phyloP scores from a whole-genome alignment of 2,113 vertebrate genomes.

The Calidris pygmaea region DNA sequence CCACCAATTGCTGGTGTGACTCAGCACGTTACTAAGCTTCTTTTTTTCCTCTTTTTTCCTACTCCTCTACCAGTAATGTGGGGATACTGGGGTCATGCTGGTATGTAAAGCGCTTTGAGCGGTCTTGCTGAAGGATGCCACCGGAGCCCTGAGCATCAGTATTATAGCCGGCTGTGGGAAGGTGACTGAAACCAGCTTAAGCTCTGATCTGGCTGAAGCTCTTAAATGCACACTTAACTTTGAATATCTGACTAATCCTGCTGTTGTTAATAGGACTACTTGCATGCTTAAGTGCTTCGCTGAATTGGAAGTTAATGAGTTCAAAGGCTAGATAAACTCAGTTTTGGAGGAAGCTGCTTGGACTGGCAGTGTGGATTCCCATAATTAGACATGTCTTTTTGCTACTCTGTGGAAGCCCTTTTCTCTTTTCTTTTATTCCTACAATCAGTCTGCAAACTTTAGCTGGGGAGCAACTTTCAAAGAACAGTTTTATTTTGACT shows the following conservation, averaged over 20 bases:
- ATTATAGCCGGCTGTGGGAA: not conserved
- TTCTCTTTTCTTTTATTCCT: not conserved
- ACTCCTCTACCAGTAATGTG: not conserved
- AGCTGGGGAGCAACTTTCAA: not conserved
- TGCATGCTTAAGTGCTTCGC: not conserved
- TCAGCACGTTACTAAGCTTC: not conserved
- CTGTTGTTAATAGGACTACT: conserved; percentile 10
- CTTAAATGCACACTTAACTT: conserved; percentile 14
- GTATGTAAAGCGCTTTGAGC: not conserved
- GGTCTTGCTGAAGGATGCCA: not conserved
- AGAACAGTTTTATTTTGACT: not conserved
- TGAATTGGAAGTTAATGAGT: conserved; percentile 27
- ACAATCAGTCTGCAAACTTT: not conserved
- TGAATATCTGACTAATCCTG: not conserved
- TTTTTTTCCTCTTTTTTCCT: not conserved
- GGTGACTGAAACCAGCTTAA: not conserved
- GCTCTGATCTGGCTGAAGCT: not conserved
- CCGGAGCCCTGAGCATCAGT: not conserved
- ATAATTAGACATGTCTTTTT: not conserved
- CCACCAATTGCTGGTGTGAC: not conserved
- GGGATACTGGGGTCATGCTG: not conserved
- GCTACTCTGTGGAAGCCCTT: not conserved
- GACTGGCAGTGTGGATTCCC: not conserved
- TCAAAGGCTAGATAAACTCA: not conserved
- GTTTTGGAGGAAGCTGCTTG: not conserved